Evolutionary conservation across 2,888 invertebrate species (phyloP), one percentile per base, ranked within the genome.

Genomic region (Cheilosia scutellata): DNA sequence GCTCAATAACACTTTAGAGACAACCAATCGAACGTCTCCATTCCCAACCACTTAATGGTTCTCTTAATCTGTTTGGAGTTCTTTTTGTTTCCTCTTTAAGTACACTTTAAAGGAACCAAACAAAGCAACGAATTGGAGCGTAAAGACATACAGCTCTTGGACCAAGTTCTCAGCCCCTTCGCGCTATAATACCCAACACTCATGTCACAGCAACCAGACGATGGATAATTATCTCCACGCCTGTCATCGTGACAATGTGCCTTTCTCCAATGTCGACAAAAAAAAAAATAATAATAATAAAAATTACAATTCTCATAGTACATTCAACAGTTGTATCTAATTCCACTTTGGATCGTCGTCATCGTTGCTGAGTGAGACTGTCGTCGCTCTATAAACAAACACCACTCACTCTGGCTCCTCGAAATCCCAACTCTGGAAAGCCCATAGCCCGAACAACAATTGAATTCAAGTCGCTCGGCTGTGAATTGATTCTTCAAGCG

Each of bases 401-500:
- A 65, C 63, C 63, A 44, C 65, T 58, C 57, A 13, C 27, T 4
- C 13, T 20, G 40, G 29, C 44, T 53, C 70, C 44, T 68, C 55
- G 27, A 79, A 37, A 47, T 58, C 40, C 42, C 13, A n/a, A 53
- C 16, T 58, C 29, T 29, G 9, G 16, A 16, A 42, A 4, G 40
- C 42, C 44, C 58, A 53, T 29, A 62, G 66, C 65, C 66, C 63
- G 62, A 65, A 37, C 55, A 62, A 79, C 83, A 79, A 84, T 79
- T 74, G 74, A 70, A 79, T 65, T 70, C 6, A 75, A 65, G 68
- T 72, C 77, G 16, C 20, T 33, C 11, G 55, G 42, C 63, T 83
- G 74, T 83, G 83, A 83, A 83, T 83, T 72, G 74, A 74, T 79
- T 78, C 83, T 63, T 74, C 68, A 79, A 79, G 65, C 75, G 79